Evolutionary conservation across 2,888 invertebrate species (phyloP).

Genomic region (Diarsia dahlii): DNA sequence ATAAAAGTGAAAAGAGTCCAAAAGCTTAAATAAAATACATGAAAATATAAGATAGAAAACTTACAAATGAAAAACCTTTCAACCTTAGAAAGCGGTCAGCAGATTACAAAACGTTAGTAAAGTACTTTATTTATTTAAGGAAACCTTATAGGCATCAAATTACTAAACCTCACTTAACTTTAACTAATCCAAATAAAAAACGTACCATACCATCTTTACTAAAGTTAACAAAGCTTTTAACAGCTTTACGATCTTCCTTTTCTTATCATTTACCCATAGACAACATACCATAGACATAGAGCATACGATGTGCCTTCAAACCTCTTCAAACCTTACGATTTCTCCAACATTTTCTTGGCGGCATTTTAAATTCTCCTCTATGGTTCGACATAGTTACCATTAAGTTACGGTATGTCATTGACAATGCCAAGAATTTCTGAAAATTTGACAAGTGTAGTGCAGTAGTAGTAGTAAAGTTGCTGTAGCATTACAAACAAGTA

Average conservation of each 20-base stretch:
- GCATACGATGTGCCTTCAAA: conserved; percentile 1
- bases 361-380: conserved; percentile 26
- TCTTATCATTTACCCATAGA: conserved; percentile 22
- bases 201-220: background rate
- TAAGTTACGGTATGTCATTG: background rate
- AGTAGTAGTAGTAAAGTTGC: no score
- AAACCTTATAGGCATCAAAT: background rate
- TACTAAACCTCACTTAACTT: conserved; percentile 14
- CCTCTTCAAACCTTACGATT: conserved; percentile 11
- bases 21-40: background rate
- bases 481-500: no score
- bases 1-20: background rate
- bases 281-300: background rate
- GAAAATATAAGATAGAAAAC: background rate
- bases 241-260: conserved; percentile 8
- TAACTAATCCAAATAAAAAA: background rate
- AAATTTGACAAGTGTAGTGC: background rate
- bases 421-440: background rate
- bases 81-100: background rate
- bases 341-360: conserved; percentile 20
- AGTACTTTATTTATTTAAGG: background rate
- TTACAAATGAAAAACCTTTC: background rate
- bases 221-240: conserved; percentile 41
- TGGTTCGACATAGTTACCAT: background rate
- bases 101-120: background rate